Percentiles rank a stretch among this genome's conserved stretches.
Evolutionary conservation across 2,797 vertebrate genomes (phyloP).

Genomic region (Melanotaenia pygmaea): DNA sequence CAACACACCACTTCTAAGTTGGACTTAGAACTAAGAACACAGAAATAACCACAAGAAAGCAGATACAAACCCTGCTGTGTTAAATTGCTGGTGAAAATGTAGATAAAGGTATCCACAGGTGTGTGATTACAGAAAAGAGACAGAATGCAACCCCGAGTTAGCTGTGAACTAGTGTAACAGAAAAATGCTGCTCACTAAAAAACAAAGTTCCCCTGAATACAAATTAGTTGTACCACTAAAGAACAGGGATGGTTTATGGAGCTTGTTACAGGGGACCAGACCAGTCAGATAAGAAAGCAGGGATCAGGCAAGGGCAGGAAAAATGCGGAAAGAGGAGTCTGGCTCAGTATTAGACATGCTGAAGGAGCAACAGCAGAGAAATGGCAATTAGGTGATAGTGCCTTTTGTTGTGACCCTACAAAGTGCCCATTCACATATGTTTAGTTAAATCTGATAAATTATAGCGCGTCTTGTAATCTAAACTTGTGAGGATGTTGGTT

Average conservation of each 20-base stretch:
- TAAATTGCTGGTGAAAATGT: not conserved
- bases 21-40: not conserved
- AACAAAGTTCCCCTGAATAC: not conserved
- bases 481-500: not conserved
- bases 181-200: not conserved
- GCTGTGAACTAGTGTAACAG: not conserved
- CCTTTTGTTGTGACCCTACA: no score
- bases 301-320: no score
- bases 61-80: not conserved
- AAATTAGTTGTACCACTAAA: constrained; percentile 2
- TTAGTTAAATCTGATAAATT: not conserved
- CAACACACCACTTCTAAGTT: not conserved
- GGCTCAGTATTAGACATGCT: not conserved
- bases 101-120: not conserved
- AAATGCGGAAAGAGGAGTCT: not conserved
- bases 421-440: not conserved
- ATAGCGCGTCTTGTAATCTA: not conserved
- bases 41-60: not conserved
- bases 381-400: no score
- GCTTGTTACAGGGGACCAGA: no score
- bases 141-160: not conserved
- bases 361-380: not conserved
- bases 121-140: constrained; percentile 7
- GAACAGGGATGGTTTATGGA: not conserved
- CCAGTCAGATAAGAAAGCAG: not conserved